A percentile compares a stretch with the other conserved stretches of the same genome.
Evolutionary conservation across 1,140 invertebrate genomes (phyloP).

Genomic region (Laupala kohalensis): DNA sequence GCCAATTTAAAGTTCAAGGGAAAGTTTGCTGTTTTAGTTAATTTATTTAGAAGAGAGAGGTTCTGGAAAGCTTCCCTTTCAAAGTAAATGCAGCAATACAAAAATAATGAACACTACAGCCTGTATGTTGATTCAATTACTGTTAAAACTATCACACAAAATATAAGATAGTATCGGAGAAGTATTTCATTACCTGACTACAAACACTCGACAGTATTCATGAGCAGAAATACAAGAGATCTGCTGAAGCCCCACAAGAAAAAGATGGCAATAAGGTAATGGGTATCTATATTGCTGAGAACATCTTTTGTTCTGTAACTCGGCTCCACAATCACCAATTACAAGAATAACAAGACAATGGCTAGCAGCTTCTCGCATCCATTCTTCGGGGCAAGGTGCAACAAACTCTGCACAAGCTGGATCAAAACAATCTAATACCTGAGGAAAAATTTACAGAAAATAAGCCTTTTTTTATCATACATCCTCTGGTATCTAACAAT

Average conservation of each 20-base stretch:
- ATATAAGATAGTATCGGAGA: too few relatives aligned
- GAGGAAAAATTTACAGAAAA: background rate
- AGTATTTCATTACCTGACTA: background rate
- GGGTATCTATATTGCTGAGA: background rate
- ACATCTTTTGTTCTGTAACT: background rate
- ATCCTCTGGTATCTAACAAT: too few relatives aligned
- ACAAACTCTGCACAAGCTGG: background rate
- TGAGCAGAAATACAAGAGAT: background rate
- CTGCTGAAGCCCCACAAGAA: background rate
- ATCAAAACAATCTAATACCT: background rate
- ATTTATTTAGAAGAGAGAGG: too few relatives aligned
- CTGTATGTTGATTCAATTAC: too few relatives aligned
- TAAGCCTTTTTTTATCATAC: background rate
- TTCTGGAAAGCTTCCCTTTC: too few relatives aligned
- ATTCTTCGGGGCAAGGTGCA: background rate
- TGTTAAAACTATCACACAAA: too few relatives aligned
- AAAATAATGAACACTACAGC: too few relatives aligned
- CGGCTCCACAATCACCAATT: background rate
- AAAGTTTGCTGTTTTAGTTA: too few relatives aligned
- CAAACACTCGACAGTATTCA: background rate
- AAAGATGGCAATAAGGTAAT: background rate
- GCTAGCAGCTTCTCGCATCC: background rate
- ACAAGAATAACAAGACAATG: background rate
- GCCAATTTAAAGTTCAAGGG: too few relatives aligned
- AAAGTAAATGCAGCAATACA: too few relatives aligned